Evolutionary conservation across 2,797 vertebrate genomes (phyloP), one percentile per base, ranked within the genome.

Genomic region (Poecilia picta): DNA sequence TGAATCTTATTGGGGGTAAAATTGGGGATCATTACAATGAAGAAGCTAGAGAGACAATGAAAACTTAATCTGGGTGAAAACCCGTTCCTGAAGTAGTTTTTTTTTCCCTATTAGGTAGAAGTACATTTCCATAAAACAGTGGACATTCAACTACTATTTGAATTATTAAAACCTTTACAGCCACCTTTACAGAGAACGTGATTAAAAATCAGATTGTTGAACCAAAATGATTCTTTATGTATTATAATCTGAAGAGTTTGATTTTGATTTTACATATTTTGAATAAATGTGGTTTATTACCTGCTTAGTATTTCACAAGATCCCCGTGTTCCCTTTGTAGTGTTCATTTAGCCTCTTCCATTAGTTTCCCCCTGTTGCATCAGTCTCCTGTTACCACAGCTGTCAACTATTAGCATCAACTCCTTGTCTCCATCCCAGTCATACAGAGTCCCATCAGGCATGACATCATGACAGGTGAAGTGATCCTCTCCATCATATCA

Each of bases 361-460:
- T 43, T 70, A 70, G 39, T 70, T 70, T 23, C 62, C 8, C 33
- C 5, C 66, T 5, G 23, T 70, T 70, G 66, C 39, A 39, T 71
- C 41, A 43, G 39, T 71, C 41, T 71, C 68, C 41, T 71, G 68
- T 71, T 71, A 43, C 25, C 41, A 45, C 68, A 45, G 13, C 25
- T 71, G 68, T 45, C 68, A 71, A 31, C 72, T 62, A 45, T 71
- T 71, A 45, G 68, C 43, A 71, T 71, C 68, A 45, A 43, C 13
- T 71, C 6, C 25, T 71, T 13, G 25, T 71, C 25, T 71, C 41
- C 41, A 45, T 71, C 68, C 41, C 41, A 45, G 41, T 71, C 13
- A n/a, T 70, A 41, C 7, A n/a, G 11, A 71, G 23, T 13, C 39
- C 25, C 8, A 15, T n/a, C 41, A 45, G 23, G 12, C 39, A 45